These are phyloP conservation scores for Hemicordylus capensis DNA, from an alignment of 2,113 vertebrate genomes.

Conservation along the genomic window DNA sequence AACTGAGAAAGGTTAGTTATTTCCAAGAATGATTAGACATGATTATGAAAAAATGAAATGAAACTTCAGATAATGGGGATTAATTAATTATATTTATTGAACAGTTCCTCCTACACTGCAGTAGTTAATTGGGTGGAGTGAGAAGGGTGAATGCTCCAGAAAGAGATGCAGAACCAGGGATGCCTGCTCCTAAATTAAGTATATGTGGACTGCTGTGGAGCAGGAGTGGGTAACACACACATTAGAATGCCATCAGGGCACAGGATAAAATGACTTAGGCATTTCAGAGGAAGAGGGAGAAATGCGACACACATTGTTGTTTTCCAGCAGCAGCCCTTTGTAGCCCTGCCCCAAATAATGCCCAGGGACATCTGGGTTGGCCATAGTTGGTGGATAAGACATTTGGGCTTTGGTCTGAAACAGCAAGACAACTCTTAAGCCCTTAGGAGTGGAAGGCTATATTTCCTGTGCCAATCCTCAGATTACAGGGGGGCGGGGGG, in stretches of 20 bases:
- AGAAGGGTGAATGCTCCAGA: neutral
- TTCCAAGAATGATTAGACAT: neutral
- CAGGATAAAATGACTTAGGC: neutral
- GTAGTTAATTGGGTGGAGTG: neutral
- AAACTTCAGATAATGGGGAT: neutral
- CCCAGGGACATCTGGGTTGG: neutral
- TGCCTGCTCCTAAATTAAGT: neutral
- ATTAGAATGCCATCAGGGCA: neutral
- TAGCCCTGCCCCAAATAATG: neutral
- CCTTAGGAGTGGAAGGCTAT: neutral
- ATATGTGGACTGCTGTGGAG: neutral
- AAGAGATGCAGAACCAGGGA: neutral
- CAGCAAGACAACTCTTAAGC: neutral
- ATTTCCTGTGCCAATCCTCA: too few relatives aligned
- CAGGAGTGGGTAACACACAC: neutral
- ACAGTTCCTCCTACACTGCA: neutral
- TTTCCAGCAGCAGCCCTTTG: neutral
- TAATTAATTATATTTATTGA: neutral
- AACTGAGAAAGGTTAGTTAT: neutral
- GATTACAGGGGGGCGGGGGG: too few relatives aligned
- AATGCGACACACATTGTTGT: too few relatives aligned
- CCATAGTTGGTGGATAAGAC: neutral
- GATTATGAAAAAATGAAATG: neutral
- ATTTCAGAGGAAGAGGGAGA: too few relatives aligned
- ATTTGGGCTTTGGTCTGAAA: neutral